phyloP scores from a whole-genome alignment of 2,888 invertebrate genomes.

The Physocephala rufipes region DNA sequence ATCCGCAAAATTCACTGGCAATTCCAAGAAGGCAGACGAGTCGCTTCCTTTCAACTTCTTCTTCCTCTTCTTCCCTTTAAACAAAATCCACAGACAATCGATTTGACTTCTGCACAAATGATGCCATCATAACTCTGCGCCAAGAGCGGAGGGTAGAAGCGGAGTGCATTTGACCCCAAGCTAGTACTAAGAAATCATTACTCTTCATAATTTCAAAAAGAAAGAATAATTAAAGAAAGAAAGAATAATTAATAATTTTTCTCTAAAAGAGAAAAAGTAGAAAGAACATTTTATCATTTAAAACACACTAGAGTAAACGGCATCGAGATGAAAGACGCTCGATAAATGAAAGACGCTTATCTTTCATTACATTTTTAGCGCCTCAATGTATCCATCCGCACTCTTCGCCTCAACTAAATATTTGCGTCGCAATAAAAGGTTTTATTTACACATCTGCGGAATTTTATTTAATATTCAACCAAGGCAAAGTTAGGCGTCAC shows the following conservation, averaged over 20 bases:
- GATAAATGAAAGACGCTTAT: too few relatives aligned
- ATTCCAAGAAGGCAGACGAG: too few relatives aligned
- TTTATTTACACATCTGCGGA: conserved; percentile 4
- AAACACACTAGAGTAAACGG: neutral
- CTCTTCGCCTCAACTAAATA: too few relatives aligned
- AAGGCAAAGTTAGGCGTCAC: conserved; percentile 17
- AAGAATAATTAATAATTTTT: neutral
- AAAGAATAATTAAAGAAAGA: neutral
- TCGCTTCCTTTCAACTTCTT: neutral
- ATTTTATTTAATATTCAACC: conserved; percentile 34
- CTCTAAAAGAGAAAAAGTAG: neutral
- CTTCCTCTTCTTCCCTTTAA: neutral
- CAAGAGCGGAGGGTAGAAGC: neutral
- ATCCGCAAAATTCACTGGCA: too few relatives aligned
- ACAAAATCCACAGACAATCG: conserved; percentile 38
- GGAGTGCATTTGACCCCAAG: neutral
- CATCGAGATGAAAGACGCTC: too few relatives aligned
- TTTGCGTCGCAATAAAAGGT: neutral
- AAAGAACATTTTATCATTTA: neutral
- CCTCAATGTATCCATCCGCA: too few relatives aligned
- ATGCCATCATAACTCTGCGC: conserved; percentile 18
- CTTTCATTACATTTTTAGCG: too few relatives aligned
- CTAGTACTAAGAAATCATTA: conserved; percentile 28
- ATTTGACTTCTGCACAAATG: conserved; percentile 37
- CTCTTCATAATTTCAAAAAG: conserved; percentile 25